These are phyloP conservation scores for Hydrotaea cyrtoneurina DNA, from an alignment of 2,888 invertebrate species.

Conservation along the genomic window DNA sequence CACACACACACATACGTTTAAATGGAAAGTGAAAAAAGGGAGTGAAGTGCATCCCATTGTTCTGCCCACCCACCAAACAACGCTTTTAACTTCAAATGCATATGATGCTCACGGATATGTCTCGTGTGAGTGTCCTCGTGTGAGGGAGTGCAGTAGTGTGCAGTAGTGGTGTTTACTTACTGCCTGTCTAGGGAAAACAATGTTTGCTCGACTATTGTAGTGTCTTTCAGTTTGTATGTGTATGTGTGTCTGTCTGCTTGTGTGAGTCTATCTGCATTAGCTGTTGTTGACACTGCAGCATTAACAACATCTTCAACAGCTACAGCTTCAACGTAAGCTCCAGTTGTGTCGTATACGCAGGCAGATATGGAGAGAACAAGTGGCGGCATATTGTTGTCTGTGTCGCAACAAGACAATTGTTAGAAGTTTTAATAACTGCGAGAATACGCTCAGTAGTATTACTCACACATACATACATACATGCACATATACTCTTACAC, in stretches of 20 bases:
- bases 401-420: slow-evolving; percentile 53
- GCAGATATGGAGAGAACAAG: background rate
- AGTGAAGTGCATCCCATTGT: background rate
- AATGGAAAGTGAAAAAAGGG: background rate
- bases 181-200: slow-evolving; percentile 10
- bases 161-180: background rate
- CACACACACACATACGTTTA: background rate
- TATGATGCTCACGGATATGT: background rate
- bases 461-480: background rate
- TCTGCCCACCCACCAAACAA: background rate
- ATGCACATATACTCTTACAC: too few relatives aligned
- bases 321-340: background rate
- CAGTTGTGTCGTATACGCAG: background rate
- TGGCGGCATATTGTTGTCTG: background rate
- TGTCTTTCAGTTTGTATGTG: background rate
- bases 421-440: slow-evolving; percentile 48
- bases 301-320: slow-evolving; percentile 20
- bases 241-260: background rate
- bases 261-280: slow-evolving; percentile 4
- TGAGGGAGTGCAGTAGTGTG: background rate
- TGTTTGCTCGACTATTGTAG: background rate
- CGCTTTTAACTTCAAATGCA: background rate
- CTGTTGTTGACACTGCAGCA: slow-evolving; percentile 28
- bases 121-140: background rate
- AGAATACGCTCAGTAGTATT: background rate